Evolutionary conservation across 2,888 invertebrate species (phyloP).

Genomic region (Trissoscelio sp.): DNA sequence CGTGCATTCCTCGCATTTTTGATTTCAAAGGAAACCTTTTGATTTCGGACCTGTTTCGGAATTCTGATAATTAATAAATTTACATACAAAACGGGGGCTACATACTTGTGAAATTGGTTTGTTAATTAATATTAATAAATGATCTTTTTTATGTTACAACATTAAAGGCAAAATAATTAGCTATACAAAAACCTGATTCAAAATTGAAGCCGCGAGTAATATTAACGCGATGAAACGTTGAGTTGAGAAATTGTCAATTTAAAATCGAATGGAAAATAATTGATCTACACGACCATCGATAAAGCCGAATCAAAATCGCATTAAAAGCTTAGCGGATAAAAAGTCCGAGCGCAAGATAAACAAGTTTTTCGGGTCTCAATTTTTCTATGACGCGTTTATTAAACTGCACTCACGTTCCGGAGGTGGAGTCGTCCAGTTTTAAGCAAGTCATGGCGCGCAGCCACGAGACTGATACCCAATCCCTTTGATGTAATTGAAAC

Average conservation of each 20-base stretch:
- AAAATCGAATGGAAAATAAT: constrained; percentile 19
- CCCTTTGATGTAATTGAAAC: constrained; percentile 81
- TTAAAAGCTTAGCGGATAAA: constrained; percentile 46
- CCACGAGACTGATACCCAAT: constrained; percentile 72
- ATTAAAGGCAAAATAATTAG: too few relatives aligned
- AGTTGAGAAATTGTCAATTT: neutral
- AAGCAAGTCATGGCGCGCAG: constrained; percentile 62
- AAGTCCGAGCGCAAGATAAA: constrained; percentile 41
- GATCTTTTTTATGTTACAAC: too few relatives aligned
- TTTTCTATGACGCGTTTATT: constrained; percentile 55
- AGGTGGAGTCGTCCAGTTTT: constrained; percentile 53
- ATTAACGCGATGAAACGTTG: neutral
- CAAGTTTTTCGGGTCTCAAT: constrained; percentile 48
- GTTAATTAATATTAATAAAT: neutral
- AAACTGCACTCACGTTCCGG: constrained; percentile 32
- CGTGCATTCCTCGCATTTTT: constrained; percentile 29
- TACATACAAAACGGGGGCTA: constrained; percentile 2
- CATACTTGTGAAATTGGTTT: neutral
- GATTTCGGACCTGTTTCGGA: constrained; percentile 7
- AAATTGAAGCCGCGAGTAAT: neutral
- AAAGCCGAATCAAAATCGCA: constrained; percentile 40
- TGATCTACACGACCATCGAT: constrained; percentile 2
- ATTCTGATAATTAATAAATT: constrained; percentile 15
- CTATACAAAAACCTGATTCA: too few relatives aligned
- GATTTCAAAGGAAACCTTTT: neutral